Evolutionary conservation across 2,888 invertebrate genomes (phyloP).

Genomic region (Allacma fusca): DNA sequence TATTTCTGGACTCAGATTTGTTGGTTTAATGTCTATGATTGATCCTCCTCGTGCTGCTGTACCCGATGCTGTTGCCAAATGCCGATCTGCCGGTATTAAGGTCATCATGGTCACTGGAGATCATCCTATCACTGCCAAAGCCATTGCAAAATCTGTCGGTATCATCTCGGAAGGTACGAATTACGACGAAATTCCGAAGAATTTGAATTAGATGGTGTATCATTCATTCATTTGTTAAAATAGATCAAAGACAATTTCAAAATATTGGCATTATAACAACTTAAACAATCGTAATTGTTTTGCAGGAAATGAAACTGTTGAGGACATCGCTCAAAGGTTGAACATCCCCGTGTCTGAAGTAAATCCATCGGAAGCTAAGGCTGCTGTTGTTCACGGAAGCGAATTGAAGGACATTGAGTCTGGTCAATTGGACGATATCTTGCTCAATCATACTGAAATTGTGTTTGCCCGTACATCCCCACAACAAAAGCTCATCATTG

Average conservation of each 20-base stretch:
- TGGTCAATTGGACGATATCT: slow-evolving; percentile 63
- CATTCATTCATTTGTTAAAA: too few relatives aligned
- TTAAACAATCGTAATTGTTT: too few relatives aligned
- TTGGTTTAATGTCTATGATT: slow-evolving; percentile 77
- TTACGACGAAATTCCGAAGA: neutral
- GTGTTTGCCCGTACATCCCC: slow-evolving; percentile 69
- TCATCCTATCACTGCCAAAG: slow-evolving; percentile 80
- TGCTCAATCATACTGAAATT: slow-evolving; percentile 66
- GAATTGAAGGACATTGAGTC: slow-evolving; percentile 64
- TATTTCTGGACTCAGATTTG: slow-evolving; percentile 70
- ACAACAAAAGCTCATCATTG: slow-evolving; percentile 70
- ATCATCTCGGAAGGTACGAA: slow-evolving; percentile 71
- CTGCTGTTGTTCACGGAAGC: slow-evolving; percentile 64
- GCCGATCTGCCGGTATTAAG: slow-evolving; percentile 79
- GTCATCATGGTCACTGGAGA: slow-evolving; percentile 82
- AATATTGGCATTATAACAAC: too few relatives aligned
- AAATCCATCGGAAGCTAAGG: slow-evolving; percentile 64
- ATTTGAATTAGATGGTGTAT: too few relatives aligned
- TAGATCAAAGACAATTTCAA: too few relatives aligned
- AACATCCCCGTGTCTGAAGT: slow-evolving; percentile 65
- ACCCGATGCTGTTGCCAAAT: slow-evolving; percentile 74
- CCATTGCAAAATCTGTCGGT: slow-evolving; percentile 77
- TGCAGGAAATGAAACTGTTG: slow-evolving; percentile 64
- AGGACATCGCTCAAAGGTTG: slow-evolving; percentile 67
- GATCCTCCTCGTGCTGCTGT: slow-evolving; percentile 76